A percentile compares a stretch with the other conserved stretches of the same genome.
Evolutionary conservation across 2,797 vertebrate species (phyloP).

Genomic region (Melanotaenia boesemani): DNA sequence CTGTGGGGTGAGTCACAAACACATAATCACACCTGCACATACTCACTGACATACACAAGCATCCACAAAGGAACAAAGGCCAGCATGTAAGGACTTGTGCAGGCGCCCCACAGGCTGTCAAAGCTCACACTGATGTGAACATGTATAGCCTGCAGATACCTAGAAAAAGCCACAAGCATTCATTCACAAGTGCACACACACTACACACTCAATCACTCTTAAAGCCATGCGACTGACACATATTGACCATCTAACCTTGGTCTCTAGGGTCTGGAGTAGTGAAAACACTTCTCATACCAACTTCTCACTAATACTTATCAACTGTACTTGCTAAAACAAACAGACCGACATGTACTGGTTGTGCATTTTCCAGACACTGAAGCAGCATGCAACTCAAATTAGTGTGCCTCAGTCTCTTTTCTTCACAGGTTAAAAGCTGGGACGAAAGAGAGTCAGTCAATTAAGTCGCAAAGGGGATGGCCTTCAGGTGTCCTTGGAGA

Average conservation of each 20-base stretch:
- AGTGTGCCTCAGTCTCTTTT: conserved; percentile 18
- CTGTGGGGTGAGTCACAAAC: conserved; percentile 63
- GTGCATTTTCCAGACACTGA: conserved; percentile 15
- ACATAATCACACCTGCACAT: conserved; percentile 28
- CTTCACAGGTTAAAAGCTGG: conserved; percentile 57
- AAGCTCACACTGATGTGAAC: conserved; percentile 10
- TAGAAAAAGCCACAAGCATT: neutral
- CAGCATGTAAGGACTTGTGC: neutral
- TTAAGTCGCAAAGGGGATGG: conserved; percentile 70
- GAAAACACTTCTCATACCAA: conserved; percentile 42
- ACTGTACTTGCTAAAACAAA: conserved; percentile 40
- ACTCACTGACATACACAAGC: neutral
- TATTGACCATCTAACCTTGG: conserved; percentile 81
- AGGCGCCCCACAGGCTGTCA: conserved; percentile 17
- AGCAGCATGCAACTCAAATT: conserved; percentile 36
- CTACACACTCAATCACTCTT: conserved; percentile 55
- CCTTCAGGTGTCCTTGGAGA: conserved; percentile 83
- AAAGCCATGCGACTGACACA: conserved; percentile 68
- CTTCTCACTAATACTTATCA: conserved; percentile 60
- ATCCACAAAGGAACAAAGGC: conserved; percentile 22
- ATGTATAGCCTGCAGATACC: conserved; percentile 1
- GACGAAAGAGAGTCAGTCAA: conserved; percentile 70
- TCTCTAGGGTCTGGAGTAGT: conserved; percentile 40
- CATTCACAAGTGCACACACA: conserved; percentile 3
- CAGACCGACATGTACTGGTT: neutral